Conservation (phyloP, 2,797 vertebrate species). For the Danio jaintianensis region DNA sequence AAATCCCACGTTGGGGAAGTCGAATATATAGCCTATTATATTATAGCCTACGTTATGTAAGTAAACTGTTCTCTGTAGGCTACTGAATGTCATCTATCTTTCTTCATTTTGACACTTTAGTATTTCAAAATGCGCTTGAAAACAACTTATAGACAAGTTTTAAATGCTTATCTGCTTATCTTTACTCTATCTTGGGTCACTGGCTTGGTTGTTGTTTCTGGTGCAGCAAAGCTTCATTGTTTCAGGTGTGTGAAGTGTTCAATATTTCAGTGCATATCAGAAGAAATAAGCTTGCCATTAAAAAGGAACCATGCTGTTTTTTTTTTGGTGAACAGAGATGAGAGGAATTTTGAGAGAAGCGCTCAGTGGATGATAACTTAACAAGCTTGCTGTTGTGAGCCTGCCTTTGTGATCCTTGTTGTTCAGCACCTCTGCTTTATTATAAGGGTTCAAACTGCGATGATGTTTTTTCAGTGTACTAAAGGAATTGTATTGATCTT, state of each 20-base stretch:
- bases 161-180: neutral
- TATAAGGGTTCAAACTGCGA: constrained; percentile 6
- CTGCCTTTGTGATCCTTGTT: constrained; percentile 9
- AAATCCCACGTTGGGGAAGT: neutral
- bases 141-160: neutral
- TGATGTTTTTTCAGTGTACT: neutral
- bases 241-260: neutral
- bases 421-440: constrained; percentile 4
- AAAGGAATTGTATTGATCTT: neutral
- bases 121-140: neutral
- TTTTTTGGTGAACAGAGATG: neutral
- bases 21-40: neutral
- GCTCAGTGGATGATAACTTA: neutral
- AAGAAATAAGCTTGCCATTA: neutral
- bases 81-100: neutral
- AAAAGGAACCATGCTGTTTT: constrained; percentile 6
- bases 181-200: neutral
- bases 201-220: neutral
- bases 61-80: neutral
- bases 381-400: neutral
- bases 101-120: too few relatives aligned
- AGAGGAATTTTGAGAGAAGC: neutral
- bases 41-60: neutral
- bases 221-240: constrained; percentile 1
- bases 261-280: neutral